Percentiles rank a stretch among this genome's conserved stretches.
Conservation (phyloP, 2,888 invertebrate genomes). For the Thereva nobilitata region DNA sequence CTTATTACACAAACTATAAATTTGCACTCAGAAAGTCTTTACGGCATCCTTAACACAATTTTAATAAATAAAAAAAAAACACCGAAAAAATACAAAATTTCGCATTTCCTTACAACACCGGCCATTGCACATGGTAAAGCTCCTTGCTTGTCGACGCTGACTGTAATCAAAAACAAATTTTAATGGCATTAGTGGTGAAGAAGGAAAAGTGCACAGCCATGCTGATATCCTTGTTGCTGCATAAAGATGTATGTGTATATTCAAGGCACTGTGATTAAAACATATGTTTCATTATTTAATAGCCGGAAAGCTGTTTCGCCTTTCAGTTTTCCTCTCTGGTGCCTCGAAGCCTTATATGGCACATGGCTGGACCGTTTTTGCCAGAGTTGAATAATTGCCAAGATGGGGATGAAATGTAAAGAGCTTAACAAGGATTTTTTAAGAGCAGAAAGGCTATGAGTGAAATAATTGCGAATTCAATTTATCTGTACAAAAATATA, state of each 20-base stretch:
- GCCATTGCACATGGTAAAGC: background rate
- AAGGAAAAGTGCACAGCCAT: background rate
- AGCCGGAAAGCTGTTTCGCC: constrained; percentile 19
- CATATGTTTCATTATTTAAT: constrained; percentile 30
- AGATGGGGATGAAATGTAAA: constrained; percentile 23
- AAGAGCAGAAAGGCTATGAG: background rate
- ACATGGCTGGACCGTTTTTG: constrained; percentile 18
- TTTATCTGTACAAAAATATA: too few relatives aligned
- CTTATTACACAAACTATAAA: too few relatives aligned
- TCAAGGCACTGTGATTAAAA: constrained; percentile 23
- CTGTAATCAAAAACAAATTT: constrained; percentile 28
- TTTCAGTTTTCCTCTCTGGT: constrained; percentile 1
- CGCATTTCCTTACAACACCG: too few relatives aligned
- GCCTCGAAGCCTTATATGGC: constrained; percentile 13
- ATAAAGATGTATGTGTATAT: background rate
- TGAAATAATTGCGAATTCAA: constrained; percentile 17
- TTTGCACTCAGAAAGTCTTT: too few relatives aligned
- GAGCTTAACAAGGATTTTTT: constrained; percentile 12
- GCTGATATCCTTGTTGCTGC: background rate
- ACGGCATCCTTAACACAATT: too few relatives aligned
- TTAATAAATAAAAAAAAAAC: too few relatives aligned
- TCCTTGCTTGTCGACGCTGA: constrained; percentile 7
- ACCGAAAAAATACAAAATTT: too few relatives aligned
- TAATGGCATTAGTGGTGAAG: constrained; percentile 20
- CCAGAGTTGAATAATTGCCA: constrained; percentile 24